phyloP scores from a whole-genome alignment of 2,888 invertebrate genomes.

The Meghimatium bilineatum region DNA sequence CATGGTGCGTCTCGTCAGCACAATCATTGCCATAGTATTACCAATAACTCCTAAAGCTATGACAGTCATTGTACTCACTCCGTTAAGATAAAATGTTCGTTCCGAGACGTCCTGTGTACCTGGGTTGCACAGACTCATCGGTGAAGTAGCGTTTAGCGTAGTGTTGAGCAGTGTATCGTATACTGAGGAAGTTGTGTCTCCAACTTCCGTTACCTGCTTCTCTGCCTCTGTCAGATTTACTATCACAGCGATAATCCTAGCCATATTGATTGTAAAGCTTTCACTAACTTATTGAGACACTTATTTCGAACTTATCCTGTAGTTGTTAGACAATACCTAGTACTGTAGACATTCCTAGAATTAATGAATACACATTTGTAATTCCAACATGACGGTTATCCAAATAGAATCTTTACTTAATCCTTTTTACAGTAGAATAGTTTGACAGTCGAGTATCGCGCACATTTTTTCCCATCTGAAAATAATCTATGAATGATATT shows the following conservation, averaged over 20 bases:
- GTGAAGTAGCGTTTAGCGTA: slow-evolving; percentile 3
- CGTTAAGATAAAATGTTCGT: slow-evolving; percentile 63
- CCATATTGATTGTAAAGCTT: not conserved
- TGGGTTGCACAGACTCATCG: slow-evolving; percentile 18
- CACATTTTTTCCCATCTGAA: too few species aligned
- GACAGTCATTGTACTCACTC: slow-evolving; percentile 66
- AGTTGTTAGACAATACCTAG: not conserved
- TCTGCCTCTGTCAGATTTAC: slow-evolving; percentile 19
- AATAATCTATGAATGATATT: too few species aligned
- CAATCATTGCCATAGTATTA: slow-evolving; percentile 81
- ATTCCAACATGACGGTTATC: not conserved
- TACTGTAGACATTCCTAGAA: not conserved
- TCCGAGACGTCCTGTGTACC: slow-evolving; percentile 23
- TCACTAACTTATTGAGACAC: not conserved
- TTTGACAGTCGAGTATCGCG: too few species aligned
- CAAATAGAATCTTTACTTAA: too few species aligned
- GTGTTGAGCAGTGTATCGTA: slow-evolving; percentile 13
- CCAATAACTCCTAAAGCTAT: slow-evolving; percentile 84
- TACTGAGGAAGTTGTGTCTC: not conserved
- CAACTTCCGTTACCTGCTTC: not conserved
- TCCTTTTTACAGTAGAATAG: too few species aligned
- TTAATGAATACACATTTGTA: not conserved
- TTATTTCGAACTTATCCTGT: too few species aligned
- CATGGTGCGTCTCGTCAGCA: slow-evolving; percentile 83
- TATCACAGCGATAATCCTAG: slow-evolving; percentile 31